Conservation (phyloP, 2,888 invertebrate species). For the Phortica magna region DNA sequence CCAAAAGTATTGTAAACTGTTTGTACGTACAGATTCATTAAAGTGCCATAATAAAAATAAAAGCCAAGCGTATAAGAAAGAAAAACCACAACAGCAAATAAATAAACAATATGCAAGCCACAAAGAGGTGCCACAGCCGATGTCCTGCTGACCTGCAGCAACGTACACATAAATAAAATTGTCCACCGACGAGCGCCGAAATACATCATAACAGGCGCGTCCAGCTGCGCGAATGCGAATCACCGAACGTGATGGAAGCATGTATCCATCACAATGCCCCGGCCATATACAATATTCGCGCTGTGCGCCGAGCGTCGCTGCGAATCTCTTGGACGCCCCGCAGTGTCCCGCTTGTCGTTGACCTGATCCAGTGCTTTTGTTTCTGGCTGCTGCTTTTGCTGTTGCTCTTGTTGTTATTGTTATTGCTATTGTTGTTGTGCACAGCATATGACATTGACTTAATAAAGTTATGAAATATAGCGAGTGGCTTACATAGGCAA, state of each 20-base stretch:
- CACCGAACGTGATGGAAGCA: not conserved
- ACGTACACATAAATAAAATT: constrained; percentile 68
- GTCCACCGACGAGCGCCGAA: constrained; percentile 60
- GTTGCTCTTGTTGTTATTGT: constrained; percentile 55
- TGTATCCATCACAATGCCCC: constrained; percentile 34
- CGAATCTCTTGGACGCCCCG: not conserved
- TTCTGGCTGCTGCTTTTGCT: constrained; percentile 36
- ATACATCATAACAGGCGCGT: constrained; percentile 74
- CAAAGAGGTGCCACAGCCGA: constrained; percentile 32
- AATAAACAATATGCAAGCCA: not conserved
- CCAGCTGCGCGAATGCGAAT: constrained; percentile 65
- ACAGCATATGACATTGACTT: constrained; percentile 68
- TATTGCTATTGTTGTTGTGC: constrained; percentile 28
- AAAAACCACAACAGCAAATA: constrained; percentile 41
- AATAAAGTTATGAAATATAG: constrained; percentile 76
- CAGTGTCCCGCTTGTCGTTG: constrained; percentile 14
- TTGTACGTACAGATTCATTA: constrained; percentile 27
- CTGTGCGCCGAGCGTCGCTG: no score
- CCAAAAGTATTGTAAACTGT: constrained; percentile 18
- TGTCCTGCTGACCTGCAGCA: constrained; percentile 62
- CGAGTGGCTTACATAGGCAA: constrained; percentile 27
- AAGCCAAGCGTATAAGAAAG: constrained; percentile 38
- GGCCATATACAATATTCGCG: constrained; percentile 30
- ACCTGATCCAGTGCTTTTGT: constrained; percentile 27
- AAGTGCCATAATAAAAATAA: constrained; percentile 26